A percentile compares a stretch with the other conserved stretches of the same genome.
Evolutionary conservation across 2,113 vertebrate species (phyloP).

Genomic region (Butorides virescens): DNA sequence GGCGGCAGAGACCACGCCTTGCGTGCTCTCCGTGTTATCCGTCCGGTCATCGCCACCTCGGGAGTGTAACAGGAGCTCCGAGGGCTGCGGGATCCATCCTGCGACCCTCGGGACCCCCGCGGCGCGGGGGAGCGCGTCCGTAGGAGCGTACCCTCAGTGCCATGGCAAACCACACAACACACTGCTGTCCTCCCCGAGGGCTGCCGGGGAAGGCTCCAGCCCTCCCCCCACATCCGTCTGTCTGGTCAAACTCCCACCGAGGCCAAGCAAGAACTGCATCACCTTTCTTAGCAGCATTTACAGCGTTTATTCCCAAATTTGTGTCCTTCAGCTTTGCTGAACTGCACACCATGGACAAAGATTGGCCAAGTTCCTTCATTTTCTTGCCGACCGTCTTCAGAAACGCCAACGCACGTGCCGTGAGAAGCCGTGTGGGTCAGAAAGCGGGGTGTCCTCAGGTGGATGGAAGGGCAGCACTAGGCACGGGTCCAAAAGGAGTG

Average conservation of each 20-base stretch:
- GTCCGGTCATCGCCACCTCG: neutral
- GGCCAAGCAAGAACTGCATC: neutral
- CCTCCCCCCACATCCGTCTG: neutral
- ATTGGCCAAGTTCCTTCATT: neutral
- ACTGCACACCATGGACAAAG: rapidly evolving
- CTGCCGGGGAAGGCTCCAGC: neutral
- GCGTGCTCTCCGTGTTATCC: neutral
- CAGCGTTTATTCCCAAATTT: neutral
- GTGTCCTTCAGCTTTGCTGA: neutral
- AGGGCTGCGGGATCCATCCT: neutral
- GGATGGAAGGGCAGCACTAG: no score
- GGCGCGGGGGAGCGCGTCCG: neutral
- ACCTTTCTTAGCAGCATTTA: neutral
- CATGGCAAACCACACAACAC: neutral
- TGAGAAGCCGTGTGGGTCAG: neutral
- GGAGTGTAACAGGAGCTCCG: neutral
- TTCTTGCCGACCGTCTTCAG: neutral
- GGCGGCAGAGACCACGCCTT: neutral
- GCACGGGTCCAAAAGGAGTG: neutral
- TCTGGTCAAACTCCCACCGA: neutral
- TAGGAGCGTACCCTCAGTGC: no score
- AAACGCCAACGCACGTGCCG: neutral
- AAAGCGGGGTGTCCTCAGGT: no score
- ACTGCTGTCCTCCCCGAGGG: no score
- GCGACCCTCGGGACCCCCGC: neutral